A percentile compares a stretch with the other conserved stretches of the same genome.
Conservation (phyloP, 2,888 invertebrate species). For the Cheilosia urbana region DNA sequence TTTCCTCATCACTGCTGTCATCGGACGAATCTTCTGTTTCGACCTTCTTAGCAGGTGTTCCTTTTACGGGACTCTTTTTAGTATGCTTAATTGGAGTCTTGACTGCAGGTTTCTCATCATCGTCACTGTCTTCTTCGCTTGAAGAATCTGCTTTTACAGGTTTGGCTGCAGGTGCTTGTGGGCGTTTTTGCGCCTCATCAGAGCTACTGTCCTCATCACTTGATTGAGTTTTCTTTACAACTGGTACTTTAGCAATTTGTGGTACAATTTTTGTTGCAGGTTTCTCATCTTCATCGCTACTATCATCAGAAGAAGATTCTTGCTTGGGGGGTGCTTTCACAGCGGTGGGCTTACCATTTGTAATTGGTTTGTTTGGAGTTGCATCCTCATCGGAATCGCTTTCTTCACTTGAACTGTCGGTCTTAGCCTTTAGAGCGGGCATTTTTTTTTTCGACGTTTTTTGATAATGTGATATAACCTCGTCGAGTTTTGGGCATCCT, state of each 20-base stretch:
- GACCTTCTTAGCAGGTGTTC: conserved; percentile 24
- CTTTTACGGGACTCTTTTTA: conserved; percentile 31
- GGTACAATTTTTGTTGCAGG: conserved; percentile 67
- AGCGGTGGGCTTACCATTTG: conserved; percentile 73
- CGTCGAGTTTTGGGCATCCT: conserved; percentile 87
- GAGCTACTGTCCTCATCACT: conserved; percentile 81
- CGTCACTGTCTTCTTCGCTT: conserved; percentile 83
- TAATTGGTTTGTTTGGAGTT: conserved; percentile 44
- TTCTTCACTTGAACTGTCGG: conserved; percentile 80
- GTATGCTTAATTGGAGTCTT: conserved; percentile 76
- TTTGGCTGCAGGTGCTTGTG: conserved; percentile 69
- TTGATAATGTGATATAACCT: conserved; percentile 86
- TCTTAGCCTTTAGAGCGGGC: conserved; percentile 78
- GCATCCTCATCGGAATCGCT: conserved; percentile 80
- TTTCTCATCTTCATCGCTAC: conserved; percentile 80
- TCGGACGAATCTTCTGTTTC: conserved; percentile 80
- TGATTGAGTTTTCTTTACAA: conserved; percentile 59
- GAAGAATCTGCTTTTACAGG: conserved; percentile 64
- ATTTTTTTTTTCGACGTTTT: conserved; percentile 84
- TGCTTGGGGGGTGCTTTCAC: conserved; percentile 48
- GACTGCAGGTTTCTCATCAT: conserved; percentile 78
- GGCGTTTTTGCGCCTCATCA: conserved; percentile 78
- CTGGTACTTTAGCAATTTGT: conserved; percentile 38
- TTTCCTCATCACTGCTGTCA: conserved; percentile 77
- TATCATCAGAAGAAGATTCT: conserved; percentile 80